phyloP scores from a whole-genome alignment of 2,888 invertebrate species.

The Drosophila monieri region DNA sequence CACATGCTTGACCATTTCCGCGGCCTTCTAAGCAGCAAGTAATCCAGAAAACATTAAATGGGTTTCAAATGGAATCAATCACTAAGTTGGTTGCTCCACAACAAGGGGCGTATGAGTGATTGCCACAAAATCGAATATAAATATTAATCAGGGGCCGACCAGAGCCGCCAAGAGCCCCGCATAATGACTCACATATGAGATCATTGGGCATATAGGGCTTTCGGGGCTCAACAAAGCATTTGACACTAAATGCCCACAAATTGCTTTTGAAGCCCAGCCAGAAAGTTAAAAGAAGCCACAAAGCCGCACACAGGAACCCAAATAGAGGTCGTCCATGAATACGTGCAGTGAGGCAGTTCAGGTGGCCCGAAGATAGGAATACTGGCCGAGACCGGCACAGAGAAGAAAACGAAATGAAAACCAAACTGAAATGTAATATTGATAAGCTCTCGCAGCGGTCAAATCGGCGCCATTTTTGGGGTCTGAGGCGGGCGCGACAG shows the following conservation, averaged over 20 bases:
- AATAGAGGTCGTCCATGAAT: neutral
- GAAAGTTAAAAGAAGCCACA: slow-evolving; percentile 60
- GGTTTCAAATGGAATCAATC: slow-evolving; percentile 68
- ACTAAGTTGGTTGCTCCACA: slow-evolving; percentile 52
- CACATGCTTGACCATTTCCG: slow-evolving; percentile 62
- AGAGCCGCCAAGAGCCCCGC: slow-evolving; percentile 8
- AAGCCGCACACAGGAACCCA: slow-evolving; percentile 38
- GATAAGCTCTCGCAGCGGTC: slow-evolving; percentile 72
- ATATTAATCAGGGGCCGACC: slow-evolving; percentile 54
- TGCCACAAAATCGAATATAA: slow-evolving; percentile 59
- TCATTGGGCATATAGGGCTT: slow-evolving; percentile 37
- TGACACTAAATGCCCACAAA: slow-evolving; percentile 77
- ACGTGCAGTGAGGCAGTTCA: neutral
- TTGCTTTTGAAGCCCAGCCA: slow-evolving; percentile 68
- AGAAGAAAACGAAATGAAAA: slow-evolving; percentile 31
- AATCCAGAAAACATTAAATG: slow-evolving; percentile 63
- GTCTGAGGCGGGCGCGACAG: slow-evolving; percentile 17
- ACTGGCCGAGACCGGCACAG: slow-evolving; percentile 3
- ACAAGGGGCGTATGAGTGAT: slow-evolving; percentile 60
- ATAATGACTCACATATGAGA: slow-evolving; percentile 21
- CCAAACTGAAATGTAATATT: slow-evolving; percentile 70
- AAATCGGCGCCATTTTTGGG: slow-evolving; percentile 60
- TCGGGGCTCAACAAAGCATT: slow-evolving; percentile 64
- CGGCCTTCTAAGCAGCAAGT: slow-evolving; percentile 45
- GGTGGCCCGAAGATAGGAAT: slow-evolving; percentile 25